Evolutionary conservation across 2,888 invertebrate species (phyloP).

Genomic region (Cheilosia soror): DNA sequence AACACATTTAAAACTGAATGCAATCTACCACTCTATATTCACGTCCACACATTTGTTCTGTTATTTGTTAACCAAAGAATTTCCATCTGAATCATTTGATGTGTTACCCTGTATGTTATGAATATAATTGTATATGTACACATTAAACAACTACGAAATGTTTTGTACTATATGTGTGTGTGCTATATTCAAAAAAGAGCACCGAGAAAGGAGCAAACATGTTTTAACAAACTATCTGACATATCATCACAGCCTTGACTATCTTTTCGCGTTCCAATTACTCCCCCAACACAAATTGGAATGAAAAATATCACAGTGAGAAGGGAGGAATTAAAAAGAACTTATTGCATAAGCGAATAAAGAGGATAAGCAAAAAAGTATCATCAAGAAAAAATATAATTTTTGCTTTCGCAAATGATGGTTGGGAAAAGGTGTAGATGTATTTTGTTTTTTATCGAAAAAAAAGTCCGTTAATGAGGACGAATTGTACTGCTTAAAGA

Average conservation of each 20-base stretch:
- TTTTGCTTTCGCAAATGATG: background rate
- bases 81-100: too few relatives aligned
- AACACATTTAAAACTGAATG: too few relatives aligned
- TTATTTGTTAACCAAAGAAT: too few relatives aligned
- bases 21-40: too few relatives aligned
- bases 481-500: background rate
- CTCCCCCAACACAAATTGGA: slow-evolving; percentile 9
- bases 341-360: background rate
- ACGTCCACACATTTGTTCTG: too few relatives aligned
- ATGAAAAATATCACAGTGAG: background rate
- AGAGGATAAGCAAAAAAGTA: background rate
- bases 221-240: slow-evolving; percentile 4
- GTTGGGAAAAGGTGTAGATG: background rate
- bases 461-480: background rate
- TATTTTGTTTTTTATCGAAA: background rate
- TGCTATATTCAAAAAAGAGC: background rate
- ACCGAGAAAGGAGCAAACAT: background rate
- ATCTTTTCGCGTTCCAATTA: slow-evolving; percentile 13
- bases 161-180: too few relatives aligned
- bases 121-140: too few relatives aligned
- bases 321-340: background rate
- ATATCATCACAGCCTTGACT: background rate
- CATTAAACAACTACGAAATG: too few relatives aligned
- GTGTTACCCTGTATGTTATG: too few relatives aligned
- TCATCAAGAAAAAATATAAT: background rate